Percentiles rank a stretch among this genome's conserved stretches.
Evolutionary conservation across 2,113 vertebrate genomes (phyloP).

Genomic region (Scytalopus superciliaris): DNA sequence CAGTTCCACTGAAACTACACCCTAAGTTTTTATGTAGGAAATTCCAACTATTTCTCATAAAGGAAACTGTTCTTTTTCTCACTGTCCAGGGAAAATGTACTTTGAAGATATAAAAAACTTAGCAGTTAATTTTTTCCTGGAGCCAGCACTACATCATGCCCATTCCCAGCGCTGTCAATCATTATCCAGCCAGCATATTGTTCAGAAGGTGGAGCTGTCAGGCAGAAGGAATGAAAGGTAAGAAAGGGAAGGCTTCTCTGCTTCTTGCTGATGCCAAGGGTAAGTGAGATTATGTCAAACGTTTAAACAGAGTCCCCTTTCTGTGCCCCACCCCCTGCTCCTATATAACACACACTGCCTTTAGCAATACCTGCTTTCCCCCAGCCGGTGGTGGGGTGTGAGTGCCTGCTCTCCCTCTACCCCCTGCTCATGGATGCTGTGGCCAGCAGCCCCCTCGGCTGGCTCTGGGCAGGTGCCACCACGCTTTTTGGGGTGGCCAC

Average conservation of each 20-base stretch:
- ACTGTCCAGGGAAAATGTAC: neutral
- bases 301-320: neutral
- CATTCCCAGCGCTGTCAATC: conserved; percentile 61
- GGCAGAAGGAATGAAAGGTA: conserved; percentile 25
- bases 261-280: conserved; percentile 26
- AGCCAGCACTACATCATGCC: neutral
- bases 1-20: neutral
- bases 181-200: conserved; percentile 54
- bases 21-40: neutral
- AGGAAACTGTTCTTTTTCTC: neutral
- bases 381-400: neutral
- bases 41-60: neutral
- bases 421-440: conserved; percentile 26
- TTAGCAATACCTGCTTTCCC: conserved; percentile 14
- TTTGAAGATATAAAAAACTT: neutral
- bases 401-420: neutral
- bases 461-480: neutral
- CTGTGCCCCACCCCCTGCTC: conserved; percentile 60
- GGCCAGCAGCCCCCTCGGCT: neutral
- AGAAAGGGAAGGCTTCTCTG: conserved; percentile 10
- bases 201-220: conserved; percentile 62
- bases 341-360: conserved; percentile 45
- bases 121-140: neutral
- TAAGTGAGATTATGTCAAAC: conserved; percentile 47
- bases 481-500: neutral